These are phyloP conservation scores for Agelas oroides DNA, from an alignment of 37 sponge, comb jelly and placozoan species.

Conservation along the genomic window DNA sequence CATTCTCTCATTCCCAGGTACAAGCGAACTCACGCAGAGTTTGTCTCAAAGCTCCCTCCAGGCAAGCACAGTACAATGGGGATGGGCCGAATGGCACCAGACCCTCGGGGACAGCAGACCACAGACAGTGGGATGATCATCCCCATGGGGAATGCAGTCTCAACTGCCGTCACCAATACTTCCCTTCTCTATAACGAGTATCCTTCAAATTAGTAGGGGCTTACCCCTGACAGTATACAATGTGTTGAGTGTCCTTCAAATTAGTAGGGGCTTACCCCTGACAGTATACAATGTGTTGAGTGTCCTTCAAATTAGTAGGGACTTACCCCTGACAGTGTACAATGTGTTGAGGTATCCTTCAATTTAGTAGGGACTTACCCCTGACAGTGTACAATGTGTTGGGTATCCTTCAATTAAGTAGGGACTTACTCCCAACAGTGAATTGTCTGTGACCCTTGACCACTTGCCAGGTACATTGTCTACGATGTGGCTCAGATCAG, in stretches of 20 bases:
- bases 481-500: slow-evolving; percentile 97
- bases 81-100: slow-evolving; percentile 83
- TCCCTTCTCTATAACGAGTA: slow-evolving; percentile 99
- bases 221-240: neutral
- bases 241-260: slow-evolving; percentile 83
- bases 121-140: slow-evolving; percentile 69
- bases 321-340: neutral
- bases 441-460: neutral
- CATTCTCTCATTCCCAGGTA: slow-evolving; percentile 49
- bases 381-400: neutral
- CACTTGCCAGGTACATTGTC: slow-evolving; percentile 85
- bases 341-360: slow-evolving; percentile 83
- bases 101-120: slow-evolving; percentile 46
- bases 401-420: too few species aligned
- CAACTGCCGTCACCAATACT: slow-evolving; percentile 32
- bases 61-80: slow-evolving; percentile 99
- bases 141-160: slow-evolving; percentile 74
- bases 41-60: slow-evolving; percentile 81
- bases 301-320: slow-evolving; percentile 58
- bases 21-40: slow-evolving; percentile 74
- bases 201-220: slow-evolving; percentile 38
- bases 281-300: slow-evolving; percentile 55
- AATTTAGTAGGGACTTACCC: neutral
- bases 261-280: neutral
- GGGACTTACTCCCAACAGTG: too few species aligned